phyloP scores from a whole-genome alignment of 2,113 vertebrate genomes.

The Serinus canaria region DNA sequence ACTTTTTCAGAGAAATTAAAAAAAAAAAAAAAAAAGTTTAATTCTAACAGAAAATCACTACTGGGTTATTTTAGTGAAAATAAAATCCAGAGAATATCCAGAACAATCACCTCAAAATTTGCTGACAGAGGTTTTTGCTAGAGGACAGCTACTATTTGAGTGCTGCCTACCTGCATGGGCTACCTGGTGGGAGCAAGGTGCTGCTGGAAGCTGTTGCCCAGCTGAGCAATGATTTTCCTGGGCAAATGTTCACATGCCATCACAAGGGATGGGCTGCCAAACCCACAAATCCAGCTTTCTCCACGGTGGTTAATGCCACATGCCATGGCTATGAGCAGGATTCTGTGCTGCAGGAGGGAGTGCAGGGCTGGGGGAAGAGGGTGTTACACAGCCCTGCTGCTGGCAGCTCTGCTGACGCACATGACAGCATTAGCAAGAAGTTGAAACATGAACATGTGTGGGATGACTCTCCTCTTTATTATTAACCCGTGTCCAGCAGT shows the following conservation, averaged over 20 bases:
- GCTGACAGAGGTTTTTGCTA: background rate
- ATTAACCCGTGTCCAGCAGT: background rate
- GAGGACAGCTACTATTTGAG: background rate
- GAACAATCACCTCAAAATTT: background rate
- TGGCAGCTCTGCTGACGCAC: background rate
- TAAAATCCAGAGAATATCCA: background rate
- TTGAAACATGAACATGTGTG: background rate
- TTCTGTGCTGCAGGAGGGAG: background rate
- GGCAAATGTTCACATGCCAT: background rate
- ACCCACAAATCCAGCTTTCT: background rate
- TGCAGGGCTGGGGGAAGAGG: background rate
- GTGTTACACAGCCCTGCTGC: accelerated
- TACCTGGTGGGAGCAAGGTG: background rate
- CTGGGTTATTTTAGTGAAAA: background rate
- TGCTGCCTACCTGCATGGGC: background rate
- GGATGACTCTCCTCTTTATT: background rate
- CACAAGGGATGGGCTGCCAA: background rate
- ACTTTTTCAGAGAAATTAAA: background rate
- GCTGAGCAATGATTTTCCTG: background rate
- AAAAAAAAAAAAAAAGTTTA: background rate
- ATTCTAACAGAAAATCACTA: background rate
- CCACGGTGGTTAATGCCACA: background rate
- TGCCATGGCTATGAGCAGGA: background rate
- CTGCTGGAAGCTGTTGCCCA: background rate
- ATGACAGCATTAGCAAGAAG: background rate